Evolutionary conservation across 1,140 invertebrate genomes (phyloP), one percentile per base, ranked within the genome.

Genomic region (Caenorhabditis briggsae): DNA sequence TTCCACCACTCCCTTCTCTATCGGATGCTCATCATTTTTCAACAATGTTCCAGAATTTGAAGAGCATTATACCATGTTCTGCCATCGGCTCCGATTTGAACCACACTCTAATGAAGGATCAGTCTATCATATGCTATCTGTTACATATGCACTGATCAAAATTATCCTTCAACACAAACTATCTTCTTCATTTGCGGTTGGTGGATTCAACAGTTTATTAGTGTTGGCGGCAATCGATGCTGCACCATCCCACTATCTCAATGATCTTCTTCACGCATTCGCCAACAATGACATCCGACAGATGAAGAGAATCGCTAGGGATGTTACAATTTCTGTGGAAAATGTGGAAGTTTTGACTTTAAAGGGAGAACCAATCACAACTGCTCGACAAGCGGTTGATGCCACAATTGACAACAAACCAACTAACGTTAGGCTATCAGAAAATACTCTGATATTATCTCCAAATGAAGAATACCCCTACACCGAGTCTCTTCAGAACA

Each of bases 261-360:
- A 85, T 58, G 84, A 85, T 78, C 84, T 85, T 55, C 64, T 85
- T 43, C 50, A 70, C 16, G 61, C 84, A 25, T 85, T 20, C 74
- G 61, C 50, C 2, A 53, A 20, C 23, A 53, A 61, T 46, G 84
- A 85, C 20, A 9, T 85, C 16, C n/a, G 84, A 18, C n/a, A 41
- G 50, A 85, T 85, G 84, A 85, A 85, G 50, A 53, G 84, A 65
- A 85, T 85, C 6, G 65, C 61, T n/a, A 46, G 84, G 56, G 84
- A 85, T 65, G 61, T 85, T 11, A 48, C 61, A 12, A 50, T 78
- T 12, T 33, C 16, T 25, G 48, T 85, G 41, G 48, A 53, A 5
- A 70, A 50, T n/a, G 41, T 78, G 8, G 50, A 85, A 56, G 23
- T 85, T 11, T 25, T 85, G 0, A 85, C 56, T 74, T 20, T 58